Evolutionary conservation across 1,140 invertebrate genomes (phyloP).

Genomic region (Eriocheir sinensis): DNA sequence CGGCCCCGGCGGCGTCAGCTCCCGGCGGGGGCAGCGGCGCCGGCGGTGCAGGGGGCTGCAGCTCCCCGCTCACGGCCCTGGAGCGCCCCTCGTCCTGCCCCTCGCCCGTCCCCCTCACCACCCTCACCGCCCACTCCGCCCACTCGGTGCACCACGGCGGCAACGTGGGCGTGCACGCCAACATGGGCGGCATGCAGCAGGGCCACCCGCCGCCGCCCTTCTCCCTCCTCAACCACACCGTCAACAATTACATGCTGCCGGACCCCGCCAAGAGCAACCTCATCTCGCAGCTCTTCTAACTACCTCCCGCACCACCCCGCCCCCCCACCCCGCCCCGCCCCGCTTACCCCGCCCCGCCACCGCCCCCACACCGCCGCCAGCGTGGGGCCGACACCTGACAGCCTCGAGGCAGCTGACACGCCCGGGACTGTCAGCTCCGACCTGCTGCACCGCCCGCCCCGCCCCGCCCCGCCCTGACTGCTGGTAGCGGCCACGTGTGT

Average conservation of each 20-base stretch:
- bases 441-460: background rate
- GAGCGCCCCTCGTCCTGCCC: constrained; percentile 78
- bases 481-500: constrained; percentile 17
- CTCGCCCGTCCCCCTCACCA: constrained; percentile 79
- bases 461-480: background rate
- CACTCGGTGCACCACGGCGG: constrained; percentile 75
- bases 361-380: background rate
- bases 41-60: constrained; percentile 74
- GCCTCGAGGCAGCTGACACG: constrained; percentile 6
- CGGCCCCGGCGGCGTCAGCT: constrained; percentile 64
- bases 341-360: background rate
- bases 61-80: constrained; percentile 78
- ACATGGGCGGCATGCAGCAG: constrained; percentile 76
- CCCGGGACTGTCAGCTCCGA: constrained; percentile 26
- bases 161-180: constrained; percentile 69
- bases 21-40: constrained; percentile 61
- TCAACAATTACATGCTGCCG: constrained; percentile 79
- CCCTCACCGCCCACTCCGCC: constrained; percentile 79
- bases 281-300: constrained; percentile 79
- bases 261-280: constrained; percentile 79
- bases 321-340: background rate
- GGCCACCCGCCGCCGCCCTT: constrained; percentile 74
- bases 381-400: background rate
- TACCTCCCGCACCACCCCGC: constrained; percentile 10
- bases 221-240: constrained; percentile 79